Evolutionary conservation across 1,140 invertebrate genomes (phyloP).

Genomic region (Uloborus diversus): DNA sequence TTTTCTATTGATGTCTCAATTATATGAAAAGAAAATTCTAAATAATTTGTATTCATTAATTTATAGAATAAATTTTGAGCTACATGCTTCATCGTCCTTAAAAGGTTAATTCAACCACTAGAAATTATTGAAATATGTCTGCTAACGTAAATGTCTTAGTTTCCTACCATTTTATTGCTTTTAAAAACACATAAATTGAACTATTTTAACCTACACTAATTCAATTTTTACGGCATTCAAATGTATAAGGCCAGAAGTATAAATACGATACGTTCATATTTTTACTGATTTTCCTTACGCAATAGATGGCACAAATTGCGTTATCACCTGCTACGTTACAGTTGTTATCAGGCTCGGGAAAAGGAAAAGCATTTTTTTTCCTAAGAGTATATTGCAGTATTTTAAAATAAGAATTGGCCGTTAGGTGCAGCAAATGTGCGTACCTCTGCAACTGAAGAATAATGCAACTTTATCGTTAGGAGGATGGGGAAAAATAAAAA

Average conservation of each 20-base stretch:
- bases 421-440: neutral
- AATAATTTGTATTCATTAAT: too few species aligned
- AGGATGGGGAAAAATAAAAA: conserved; percentile 14
- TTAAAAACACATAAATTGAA: too few species aligned
- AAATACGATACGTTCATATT: neutral
- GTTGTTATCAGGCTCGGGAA: conserved; percentile 18
- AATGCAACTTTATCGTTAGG: neutral
- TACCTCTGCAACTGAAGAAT: neutral
- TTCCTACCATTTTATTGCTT: too few species aligned
- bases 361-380: neutral
- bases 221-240: conserved; percentile 3
- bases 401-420: conserved; percentile 27
- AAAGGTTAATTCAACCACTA: too few species aligned
- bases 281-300: conserved; percentile 13
- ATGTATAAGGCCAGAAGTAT: neutral
- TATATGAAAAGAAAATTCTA: too few species aligned
- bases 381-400: conserved; percentile 11
- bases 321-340: neutral
- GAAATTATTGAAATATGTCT: too few species aligned
- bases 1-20: too few species aligned
- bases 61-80: too few species aligned
- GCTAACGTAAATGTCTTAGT: too few species aligned
- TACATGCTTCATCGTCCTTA: too few species aligned
- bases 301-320: conserved; percentile 26
- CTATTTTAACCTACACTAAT: conserved; percentile 12